Conservation (phyloP, 2,797 vertebrate species). For the Loriculus beryllinus region DNA sequence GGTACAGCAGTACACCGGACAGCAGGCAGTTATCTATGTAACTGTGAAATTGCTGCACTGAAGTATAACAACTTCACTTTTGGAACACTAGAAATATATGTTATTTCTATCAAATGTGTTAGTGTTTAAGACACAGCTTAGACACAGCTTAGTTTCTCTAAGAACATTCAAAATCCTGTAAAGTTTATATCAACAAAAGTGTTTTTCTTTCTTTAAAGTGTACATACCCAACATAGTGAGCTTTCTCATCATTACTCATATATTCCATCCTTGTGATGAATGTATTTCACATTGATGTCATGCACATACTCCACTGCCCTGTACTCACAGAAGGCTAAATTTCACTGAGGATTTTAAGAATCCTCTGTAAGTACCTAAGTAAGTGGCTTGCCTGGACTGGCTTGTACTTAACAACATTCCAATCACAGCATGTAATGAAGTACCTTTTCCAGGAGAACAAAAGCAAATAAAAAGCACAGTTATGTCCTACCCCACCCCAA, state of each 20-base stretch:
- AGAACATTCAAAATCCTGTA: not conserved
- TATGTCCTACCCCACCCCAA: not conserved
- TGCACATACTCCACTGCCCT: accelerated
- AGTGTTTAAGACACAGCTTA: not conserved
- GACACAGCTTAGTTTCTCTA: not conserved
- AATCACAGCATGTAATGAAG: not conserved
- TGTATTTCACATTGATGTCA: not conserved
- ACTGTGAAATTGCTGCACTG: not conserved
- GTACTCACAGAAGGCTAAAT: not conserved
- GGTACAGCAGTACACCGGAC: not conserved
- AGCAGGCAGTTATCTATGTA: accelerated
- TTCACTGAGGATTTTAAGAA: not conserved
- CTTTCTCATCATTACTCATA: not conserved
- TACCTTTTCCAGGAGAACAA: not conserved
- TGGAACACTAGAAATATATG: not conserved
- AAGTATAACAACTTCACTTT: not conserved
- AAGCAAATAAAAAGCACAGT: not conserved
- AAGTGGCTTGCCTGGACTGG: not conserved
- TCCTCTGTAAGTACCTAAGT: not conserved
- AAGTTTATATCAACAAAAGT: not conserved
- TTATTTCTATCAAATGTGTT: not conserved
- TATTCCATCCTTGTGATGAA: not conserved
- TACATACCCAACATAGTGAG: accelerated
- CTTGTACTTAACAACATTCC: not conserved
- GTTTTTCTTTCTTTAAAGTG: not conserved